A percentile compares a stretch with the other conserved stretches of the same genome.
Evolutionary conservation across 1,140 invertebrate species (phyloP).

Genomic region (Colletes gigas): DNA sequence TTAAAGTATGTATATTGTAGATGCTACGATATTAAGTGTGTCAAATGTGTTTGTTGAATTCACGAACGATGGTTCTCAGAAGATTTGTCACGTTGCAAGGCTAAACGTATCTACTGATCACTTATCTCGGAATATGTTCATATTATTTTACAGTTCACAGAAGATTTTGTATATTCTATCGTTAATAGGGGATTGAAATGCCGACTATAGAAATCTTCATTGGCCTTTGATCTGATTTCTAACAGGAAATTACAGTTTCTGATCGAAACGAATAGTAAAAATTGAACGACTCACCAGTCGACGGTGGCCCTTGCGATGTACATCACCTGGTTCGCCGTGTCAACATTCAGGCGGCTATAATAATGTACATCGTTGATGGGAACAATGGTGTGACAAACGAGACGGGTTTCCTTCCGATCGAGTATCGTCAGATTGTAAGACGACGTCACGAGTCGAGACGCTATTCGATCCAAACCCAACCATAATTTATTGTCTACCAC

Average conservation of each 20-base stretch:
- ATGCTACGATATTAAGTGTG: no score
- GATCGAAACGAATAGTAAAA: slow-evolving; percentile 47
- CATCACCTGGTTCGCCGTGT: slow-evolving; percentile 60
- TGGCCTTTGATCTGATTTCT: no score
- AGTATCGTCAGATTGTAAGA: slow-evolving; percentile 74
- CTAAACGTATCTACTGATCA: no score
- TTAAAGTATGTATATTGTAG: no score
- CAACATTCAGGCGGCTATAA: slow-evolving; percentile 35
- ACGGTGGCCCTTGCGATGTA: slow-evolving; percentile 73
- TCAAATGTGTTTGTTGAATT: no score
- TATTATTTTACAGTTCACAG: no score
- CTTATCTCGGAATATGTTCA: no score
- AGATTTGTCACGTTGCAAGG: no score
- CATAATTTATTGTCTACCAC: slow-evolving; percentile 69
- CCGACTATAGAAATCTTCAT: no score
- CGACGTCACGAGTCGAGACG: slow-evolving; percentile 68
- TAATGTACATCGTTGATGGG: slow-evolving; percentile 51
- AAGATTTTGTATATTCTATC: no score
- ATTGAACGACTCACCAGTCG: slow-evolving; percentile 72
- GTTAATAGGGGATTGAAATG: no score
- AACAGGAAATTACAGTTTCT: neutral
- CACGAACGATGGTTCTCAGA: no score
- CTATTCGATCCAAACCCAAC: slow-evolving; percentile 73
- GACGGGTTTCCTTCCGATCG: slow-evolving; percentile 73
- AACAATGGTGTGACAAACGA: slow-evolving; percentile 68